Evolutionary conservation across 92 coral and sea anemone genomes (phyloP).

Genomic region (Siderastrea radians): DNA sequence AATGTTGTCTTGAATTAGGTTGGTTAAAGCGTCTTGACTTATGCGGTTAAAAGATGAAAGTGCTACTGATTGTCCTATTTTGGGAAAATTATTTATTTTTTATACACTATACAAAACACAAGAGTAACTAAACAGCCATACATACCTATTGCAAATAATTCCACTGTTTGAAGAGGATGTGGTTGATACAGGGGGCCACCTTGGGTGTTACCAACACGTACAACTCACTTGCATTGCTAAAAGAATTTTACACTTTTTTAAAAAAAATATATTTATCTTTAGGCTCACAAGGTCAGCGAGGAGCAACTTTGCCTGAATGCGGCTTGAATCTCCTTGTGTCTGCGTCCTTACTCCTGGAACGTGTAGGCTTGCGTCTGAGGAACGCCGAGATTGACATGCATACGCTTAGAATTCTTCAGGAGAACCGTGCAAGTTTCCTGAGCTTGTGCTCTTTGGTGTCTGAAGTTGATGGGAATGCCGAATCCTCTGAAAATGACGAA

Average conservation of each 20-base stretch:
- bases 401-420: conserved; percentile 44
- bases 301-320: conserved; percentile 11
- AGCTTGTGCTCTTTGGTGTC: conserved; percentile 1
- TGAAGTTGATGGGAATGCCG: background rate
- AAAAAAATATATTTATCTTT: background rate
- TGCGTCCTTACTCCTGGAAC: conserved; percentile 50
- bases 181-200: too few species aligned
- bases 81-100: too few species aligned
- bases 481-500: background rate
- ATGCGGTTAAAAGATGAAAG: too few species aligned
- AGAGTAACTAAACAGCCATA: too few species aligned
- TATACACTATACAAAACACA: too few species aligned
- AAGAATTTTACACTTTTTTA: background rate
- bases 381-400: conserved; percentile 33
- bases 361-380: conserved; percentile 28
- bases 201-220: background rate
- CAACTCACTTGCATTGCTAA: background rate
- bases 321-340: conserved; percentile 32
- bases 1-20: too few species aligned
- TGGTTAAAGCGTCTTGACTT: too few species aligned
- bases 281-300: background rate
- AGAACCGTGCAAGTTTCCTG: conserved; percentile 31
- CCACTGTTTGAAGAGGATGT: too few species aligned
- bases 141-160: too few species aligned
- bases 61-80: too few species aligned